Conservation (phyloP, 2,113 vertebrate species). For the Pollachius pollachius region DNA sequence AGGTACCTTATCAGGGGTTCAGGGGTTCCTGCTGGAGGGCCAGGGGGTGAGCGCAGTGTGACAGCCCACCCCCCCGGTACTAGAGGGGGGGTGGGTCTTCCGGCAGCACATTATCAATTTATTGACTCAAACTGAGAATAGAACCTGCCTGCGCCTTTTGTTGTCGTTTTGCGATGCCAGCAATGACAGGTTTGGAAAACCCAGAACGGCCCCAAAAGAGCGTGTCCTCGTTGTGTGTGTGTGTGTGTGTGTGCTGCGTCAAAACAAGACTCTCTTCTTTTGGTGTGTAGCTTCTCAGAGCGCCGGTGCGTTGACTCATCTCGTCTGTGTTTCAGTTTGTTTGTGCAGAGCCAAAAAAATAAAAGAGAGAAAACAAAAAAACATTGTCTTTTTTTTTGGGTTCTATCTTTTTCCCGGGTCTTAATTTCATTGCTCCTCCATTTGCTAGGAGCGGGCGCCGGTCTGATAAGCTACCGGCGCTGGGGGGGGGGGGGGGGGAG, state of each 20-base stretch:
- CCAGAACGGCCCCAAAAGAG: constrained; percentile 48
- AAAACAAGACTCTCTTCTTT: too few relatives aligned
- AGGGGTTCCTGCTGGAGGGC: constrained; percentile 65
- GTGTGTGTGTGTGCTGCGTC: constrained; percentile 48
- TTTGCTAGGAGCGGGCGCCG: constrained; percentile 75
- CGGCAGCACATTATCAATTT: constrained; percentile 43
- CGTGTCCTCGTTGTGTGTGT: constrained; percentile 42
- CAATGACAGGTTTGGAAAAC: constrained; percentile 46
- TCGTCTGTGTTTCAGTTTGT: constrained; percentile 72
- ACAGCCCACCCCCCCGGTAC: constrained; percentile 55
- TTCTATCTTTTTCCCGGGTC: constrained; percentile 73
- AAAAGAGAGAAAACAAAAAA: constrained; percentile 13
- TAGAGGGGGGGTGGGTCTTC: constrained; percentile 7
- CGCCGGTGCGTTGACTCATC: constrained; percentile 72
- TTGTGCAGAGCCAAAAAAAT: constrained; percentile 44
- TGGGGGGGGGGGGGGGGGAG: constrained; percentile 44
- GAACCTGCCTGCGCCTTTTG: not conserved
- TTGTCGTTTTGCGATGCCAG: constrained; percentile 51
- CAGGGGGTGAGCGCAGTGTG: constrained; percentile 69
- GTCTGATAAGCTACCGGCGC: constrained; percentile 77
- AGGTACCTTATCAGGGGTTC: constrained; percentile 31
- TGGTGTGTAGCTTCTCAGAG: constrained; percentile 56
- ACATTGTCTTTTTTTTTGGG: constrained; percentile 48
- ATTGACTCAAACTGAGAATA: constrained; percentile 50
- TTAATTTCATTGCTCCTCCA: constrained; percentile 80